Evolutionary conservation across 2,113 vertebrate species (phyloP).

Genomic region (Eurystomus gularis): DNA sequence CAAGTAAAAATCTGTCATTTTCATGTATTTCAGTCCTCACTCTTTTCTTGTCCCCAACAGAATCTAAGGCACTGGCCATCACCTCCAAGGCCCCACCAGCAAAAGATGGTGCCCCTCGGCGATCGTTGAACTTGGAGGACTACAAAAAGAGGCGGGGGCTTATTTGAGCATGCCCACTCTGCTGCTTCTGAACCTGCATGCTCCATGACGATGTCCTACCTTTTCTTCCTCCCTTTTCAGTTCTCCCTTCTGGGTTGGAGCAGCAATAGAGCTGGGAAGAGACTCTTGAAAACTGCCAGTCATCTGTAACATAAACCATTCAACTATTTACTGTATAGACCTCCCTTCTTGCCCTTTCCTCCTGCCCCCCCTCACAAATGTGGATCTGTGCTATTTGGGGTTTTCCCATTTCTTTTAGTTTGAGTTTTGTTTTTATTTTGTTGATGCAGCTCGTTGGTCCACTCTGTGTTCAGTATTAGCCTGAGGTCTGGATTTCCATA

Average conservation of each 20-base stretch:
- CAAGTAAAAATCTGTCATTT: background rate
- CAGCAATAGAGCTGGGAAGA: slow-evolving; percentile 78
- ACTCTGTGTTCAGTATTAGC: slow-evolving; percentile 81
- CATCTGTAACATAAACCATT: slow-evolving; percentile 81
- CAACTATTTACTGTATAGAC: slow-evolving; percentile 81
- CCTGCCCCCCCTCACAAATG: slow-evolving; percentile 60
- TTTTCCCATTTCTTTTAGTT: slow-evolving; percentile 70
- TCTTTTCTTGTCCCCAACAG: slow-evolving; percentile 72
- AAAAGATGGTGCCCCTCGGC: slow-evolving; percentile 94
- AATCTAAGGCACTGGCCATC: slow-evolving; percentile 95
- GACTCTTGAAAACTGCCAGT: slow-evolving; percentile 81
- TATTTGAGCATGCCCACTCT: slow-evolving; percentile 82
- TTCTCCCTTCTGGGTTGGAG: slow-evolving; percentile 79
- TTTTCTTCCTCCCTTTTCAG: slow-evolving; percentile 71
- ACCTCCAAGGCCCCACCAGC: slow-evolving; percentile 94
- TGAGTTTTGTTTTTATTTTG: slow-evolving; percentile 65
- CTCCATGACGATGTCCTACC: slow-evolving; percentile 63
- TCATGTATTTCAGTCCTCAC: background rate
- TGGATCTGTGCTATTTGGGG: slow-evolving; percentile 72
- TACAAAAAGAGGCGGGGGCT: slow-evolving; percentile 98
- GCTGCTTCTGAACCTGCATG: slow-evolving; percentile 84
- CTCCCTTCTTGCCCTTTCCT: slow-evolving; percentile 66
- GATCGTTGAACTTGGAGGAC: slow-evolving; percentile 97
- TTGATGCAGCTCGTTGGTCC: slow-evolving; percentile 67
- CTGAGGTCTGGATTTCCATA: slow-evolving; percentile 73